phyloP scores from a whole-genome alignment of 2,113 vertebrate genomes.

The Myiozetetes cayanensis region DNA sequence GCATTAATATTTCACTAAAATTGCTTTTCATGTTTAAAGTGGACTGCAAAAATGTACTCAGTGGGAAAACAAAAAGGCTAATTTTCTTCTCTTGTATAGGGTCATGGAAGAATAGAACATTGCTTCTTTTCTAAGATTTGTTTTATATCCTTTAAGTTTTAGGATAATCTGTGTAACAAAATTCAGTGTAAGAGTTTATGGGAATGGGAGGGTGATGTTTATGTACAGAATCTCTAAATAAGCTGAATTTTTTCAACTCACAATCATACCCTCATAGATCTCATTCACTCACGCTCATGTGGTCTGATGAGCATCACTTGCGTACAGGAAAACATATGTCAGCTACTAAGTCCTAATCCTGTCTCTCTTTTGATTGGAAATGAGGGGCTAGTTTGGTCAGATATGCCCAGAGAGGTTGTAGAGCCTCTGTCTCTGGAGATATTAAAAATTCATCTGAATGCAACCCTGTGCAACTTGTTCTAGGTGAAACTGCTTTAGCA shows the following conservation, averaged over 20 bases:
- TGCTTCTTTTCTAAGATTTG: neutral
- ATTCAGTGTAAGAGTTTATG: neutral
- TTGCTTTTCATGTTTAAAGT: neutral
- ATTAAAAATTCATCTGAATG: neutral
- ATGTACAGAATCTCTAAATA: neutral
- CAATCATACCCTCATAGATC: neutral
- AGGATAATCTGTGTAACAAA: neutral
- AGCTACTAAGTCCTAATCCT: neutral
- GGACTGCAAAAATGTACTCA: neutral
- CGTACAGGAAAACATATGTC: neutral
- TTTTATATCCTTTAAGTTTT: neutral
- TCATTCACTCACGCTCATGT: neutral
- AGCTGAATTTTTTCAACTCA: neutral
- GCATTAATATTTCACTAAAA: constrained; percentile 15
- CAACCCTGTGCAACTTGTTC: accelerated
- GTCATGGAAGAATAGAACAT: neutral
- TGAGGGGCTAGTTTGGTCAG: neutral
- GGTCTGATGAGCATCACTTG: neutral
- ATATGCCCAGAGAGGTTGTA: neutral
- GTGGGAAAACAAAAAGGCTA: neutral
- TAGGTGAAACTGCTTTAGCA: neutral
- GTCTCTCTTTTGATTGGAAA: neutral
- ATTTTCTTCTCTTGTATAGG: neutral
- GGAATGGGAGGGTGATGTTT: neutral
- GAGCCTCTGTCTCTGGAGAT: neutral